phyloP scores from a whole-genome alignment of 1,140 invertebrate species.

The Cardiocondyla obscurior region DNA sequence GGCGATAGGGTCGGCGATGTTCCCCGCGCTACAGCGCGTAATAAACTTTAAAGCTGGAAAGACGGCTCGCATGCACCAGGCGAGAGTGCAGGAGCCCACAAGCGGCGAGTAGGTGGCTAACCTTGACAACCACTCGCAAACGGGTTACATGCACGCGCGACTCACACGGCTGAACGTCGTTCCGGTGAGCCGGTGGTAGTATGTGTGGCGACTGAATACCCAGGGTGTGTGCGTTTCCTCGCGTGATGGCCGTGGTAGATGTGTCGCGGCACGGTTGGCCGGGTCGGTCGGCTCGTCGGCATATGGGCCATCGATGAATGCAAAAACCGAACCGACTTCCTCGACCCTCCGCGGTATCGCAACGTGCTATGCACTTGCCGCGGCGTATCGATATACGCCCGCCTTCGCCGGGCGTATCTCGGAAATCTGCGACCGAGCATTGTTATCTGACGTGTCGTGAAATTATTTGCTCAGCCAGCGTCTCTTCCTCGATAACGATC shows the following conservation, averaged over 20 bases:
- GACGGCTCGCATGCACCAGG: slow-evolving; percentile 61
- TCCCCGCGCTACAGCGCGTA: slow-evolving; percentile 43
- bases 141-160: slow-evolving; percentile 35
- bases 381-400: neutral
- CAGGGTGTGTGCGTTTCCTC: slow-evolving; percentile 33
- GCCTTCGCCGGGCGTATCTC: neutral
- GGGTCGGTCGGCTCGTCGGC: slow-evolving; percentile 38
- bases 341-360: slow-evolving; percentile 36
- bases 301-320: slow-evolving; percentile 60
- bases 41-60: slow-evolving; percentile 68
- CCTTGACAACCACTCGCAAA: slow-evolving; percentile 76
- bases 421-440: neutral
- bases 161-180: neutral
- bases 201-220: neutral
- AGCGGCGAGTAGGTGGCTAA: slow-evolving; percentile 77
- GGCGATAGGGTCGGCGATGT: slow-evolving; percentile 17
- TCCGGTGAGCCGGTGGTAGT: neutral
- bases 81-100: slow-evolving; percentile 55
- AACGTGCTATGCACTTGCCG: slow-evolving; percentile 20
- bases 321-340: slow-evolving; percentile 50
- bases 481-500: neutral
- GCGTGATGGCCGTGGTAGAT: slow-evolving; percentile 39
- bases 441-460: neutral
- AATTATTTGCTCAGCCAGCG: neutral
- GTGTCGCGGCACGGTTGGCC: slow-evolving; percentile 6